phyloP scores from a whole-genome alignment of 2,888 invertebrate genomes.

The Megalurothrips usitatus region DNA sequence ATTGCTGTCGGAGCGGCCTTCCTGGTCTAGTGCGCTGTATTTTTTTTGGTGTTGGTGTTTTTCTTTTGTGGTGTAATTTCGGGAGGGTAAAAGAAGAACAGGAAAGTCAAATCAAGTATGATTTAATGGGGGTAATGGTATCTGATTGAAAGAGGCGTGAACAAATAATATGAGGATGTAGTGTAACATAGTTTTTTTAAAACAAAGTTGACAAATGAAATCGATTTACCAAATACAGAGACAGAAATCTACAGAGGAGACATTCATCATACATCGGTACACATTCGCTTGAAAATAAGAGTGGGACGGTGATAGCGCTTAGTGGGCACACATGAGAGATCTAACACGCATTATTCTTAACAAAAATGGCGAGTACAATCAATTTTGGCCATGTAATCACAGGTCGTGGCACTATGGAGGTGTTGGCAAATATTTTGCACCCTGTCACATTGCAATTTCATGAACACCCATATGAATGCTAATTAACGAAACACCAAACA shows the following conservation, averaged over 20 bases:
- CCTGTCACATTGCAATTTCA: background rate
- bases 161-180: background rate
- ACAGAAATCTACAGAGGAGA: background rate
- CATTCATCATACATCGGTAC: background rate
- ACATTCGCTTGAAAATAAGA: background rate
- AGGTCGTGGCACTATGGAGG: background rate
- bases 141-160: conserved; percentile 9
- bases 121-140: conserved; percentile 15
- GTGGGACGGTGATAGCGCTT: background rate
- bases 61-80: background rate
- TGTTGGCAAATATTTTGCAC: conserved; percentile 3
- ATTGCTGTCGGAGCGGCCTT: background rate
- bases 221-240: background rate
- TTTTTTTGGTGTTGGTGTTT: background rate
- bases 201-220: background rate
- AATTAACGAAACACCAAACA: background rate
- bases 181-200: background rate
- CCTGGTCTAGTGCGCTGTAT: background rate
- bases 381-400: conserved; percentile 14
- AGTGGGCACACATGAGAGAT: background rate
- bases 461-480: background rate
- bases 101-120: background rate
- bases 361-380: background rate
- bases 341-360: background rate
- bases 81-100: background rate